These are phyloP conservation scores for Brienomyrus longianalis DNA, from an alignment of 2,113 vertebrate species.

Conservation along the genomic window DNA sequence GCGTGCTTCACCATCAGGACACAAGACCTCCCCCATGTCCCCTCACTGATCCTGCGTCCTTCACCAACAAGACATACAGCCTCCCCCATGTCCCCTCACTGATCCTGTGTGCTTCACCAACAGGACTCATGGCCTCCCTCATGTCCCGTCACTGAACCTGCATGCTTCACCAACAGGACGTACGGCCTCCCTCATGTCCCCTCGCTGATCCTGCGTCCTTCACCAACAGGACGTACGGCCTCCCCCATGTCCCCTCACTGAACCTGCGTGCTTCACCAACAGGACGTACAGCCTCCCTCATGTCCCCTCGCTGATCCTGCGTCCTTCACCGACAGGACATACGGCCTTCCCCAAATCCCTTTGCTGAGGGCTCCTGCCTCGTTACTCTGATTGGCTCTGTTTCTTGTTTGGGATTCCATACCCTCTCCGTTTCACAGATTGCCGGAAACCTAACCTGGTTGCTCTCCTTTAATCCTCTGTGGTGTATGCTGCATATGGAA, in stretches of 20 bases:
- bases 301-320: no score
- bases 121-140: background rate
- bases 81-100: background rate
- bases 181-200: no score
- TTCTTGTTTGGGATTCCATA: background rate
- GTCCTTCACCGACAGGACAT: no score
- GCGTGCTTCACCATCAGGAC: no score
- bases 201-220: no score
- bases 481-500: background rate
- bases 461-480: background rate
- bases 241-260: no score
- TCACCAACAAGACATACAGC: background rate
- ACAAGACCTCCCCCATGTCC: background rate
- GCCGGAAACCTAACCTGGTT: background rate
- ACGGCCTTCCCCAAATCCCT: background rate
- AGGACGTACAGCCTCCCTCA: background rate
- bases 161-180: no score
- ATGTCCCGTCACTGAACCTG: no score
- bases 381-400: background rate
- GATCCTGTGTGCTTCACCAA: background rate
- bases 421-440: background rate
- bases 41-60: background rate
- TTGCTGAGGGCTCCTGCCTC: background rate
- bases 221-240: no score
- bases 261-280: background rate